Percentiles rank a stretch among this genome's conserved stretches.
phyloP scores from a whole-genome alignment of 2,113 vertebrate genomes.

The Corvus moneduloides region DNA sequence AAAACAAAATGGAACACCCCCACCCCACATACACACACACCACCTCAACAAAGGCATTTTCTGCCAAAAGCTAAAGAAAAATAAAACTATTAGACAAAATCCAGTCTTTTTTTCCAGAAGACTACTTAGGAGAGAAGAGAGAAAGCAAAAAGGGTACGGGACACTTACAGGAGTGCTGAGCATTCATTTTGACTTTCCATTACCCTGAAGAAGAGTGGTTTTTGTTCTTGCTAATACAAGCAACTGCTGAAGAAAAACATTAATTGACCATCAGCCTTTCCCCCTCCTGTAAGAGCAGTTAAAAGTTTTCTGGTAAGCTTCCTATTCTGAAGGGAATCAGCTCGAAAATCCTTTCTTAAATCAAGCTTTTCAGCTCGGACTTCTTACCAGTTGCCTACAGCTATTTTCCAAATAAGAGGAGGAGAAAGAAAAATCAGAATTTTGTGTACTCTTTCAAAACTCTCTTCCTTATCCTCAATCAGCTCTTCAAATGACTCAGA shows the following conservation, averaged over 20 bases:
- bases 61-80: neutral
- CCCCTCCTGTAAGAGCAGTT: neutral
- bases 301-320: neutral
- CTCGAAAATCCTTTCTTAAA: neutral
- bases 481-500: neutral
- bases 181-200: neutral
- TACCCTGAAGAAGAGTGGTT: neutral
- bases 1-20: neutral
- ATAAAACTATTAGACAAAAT: neutral
- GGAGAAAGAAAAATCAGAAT: neutral
- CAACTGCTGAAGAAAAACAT: neutral
- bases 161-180: neutral
- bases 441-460: neutral
- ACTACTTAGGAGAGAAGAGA: neutral
- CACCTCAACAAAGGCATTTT: neutral
- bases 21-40: neutral
- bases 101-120: neutral
- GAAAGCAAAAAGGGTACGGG: fast-evolving
- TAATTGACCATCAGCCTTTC: neutral
- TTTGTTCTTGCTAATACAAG: neutral
- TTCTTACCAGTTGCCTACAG: neutral
- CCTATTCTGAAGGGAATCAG: neutral
- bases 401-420: neutral
- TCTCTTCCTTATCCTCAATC: neutral
- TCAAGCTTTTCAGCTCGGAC: neutral